These are phyloP conservation scores for Hipposideros larvatus DNA, from an alignment of 2,797 vertebrate species.

Conservation along the genomic window DNA sequence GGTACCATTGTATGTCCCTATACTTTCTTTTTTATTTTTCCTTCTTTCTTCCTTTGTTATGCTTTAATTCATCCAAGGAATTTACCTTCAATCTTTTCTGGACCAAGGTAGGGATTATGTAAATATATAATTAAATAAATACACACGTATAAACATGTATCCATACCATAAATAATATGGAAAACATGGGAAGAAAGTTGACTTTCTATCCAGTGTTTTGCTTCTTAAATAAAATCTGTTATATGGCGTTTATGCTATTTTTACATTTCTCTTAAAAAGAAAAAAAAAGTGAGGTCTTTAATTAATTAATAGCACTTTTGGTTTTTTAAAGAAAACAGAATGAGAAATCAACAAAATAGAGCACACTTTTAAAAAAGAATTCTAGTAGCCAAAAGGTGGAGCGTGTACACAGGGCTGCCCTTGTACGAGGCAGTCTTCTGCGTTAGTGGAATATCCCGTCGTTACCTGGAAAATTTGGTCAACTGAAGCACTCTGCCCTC, in stretches of 20 bases:
- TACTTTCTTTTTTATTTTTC: not conserved
- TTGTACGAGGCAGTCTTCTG: not conserved
- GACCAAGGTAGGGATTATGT: not conserved
- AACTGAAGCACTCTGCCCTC: not conserved
- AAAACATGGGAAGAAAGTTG: conserved; percentile 7
- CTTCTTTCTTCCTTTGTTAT: conserved; percentile 5
- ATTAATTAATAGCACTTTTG: conserved; percentile 41
- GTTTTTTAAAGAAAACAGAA: not conserved
- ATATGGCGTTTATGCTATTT: conserved; percentile 39
- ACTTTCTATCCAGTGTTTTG: conserved; percentile 24
- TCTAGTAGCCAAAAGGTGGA: not conserved
- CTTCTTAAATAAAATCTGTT: conserved; percentile 60
- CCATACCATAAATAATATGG: not conserved
- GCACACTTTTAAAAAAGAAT: not conserved
- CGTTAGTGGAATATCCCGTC: not conserved
- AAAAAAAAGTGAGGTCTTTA: not conserved
- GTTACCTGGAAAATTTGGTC: not conserved
- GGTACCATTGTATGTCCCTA: not conserved
- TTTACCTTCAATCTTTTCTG: conserved; percentile 30
- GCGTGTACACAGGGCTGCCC: not conserved
- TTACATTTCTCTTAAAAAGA: conserved; percentile 47
- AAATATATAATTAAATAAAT: not conserved
- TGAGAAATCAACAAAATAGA: conserved; percentile 45
- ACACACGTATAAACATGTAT: not conserved
- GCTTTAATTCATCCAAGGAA: not conserved